Percentiles rank a stretch among this genome's conserved stretches.
Evolutionary conservation across 2,113 vertebrate species (phyloP).

Genomic region (Myanophis thanlyinensis): DNA sequence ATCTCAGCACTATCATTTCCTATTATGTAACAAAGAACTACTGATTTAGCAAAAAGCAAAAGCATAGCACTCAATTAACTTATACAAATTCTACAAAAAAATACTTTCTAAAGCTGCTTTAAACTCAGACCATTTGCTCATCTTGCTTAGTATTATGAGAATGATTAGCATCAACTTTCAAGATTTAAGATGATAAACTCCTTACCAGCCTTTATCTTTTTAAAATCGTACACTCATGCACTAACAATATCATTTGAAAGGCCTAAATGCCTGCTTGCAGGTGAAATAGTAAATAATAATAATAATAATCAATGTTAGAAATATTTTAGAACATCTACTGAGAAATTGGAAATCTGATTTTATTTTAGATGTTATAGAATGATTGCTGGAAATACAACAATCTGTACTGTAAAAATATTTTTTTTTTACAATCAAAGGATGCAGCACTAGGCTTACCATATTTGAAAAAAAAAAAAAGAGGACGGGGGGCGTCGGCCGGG

Average conservation of each 20-base stretch:
- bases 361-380: background rate
- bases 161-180: background rate
- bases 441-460: too few relatives aligned
- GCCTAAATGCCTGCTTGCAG: background rate
- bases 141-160: background rate
- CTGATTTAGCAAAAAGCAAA: background rate
- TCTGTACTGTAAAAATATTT: background rate
- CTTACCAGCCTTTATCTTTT: background rate
- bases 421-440: background rate
- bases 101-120: background rate
- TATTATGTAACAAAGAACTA: background rate
- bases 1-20: background rate
- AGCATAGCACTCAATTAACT: background rate
- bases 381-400: background rate
- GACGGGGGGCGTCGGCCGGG: too few relatives aligned
- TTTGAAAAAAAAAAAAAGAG: too few relatives aligned
- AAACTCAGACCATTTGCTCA: background rate
- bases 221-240: conserved; percentile 18
- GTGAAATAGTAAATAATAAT: background rate
- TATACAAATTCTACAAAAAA: background rate
- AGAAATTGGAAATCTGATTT: background rate
- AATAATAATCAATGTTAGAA: background rate
- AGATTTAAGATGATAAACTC: background rate
- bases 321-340: background rate
- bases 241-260: conserved; percentile 21